Evolutionary conservation across 2,113 vertebrate genomes (phyloP), one percentile per base, ranked within the genome.

Genomic region (Montifringilla adamsi): DNA sequence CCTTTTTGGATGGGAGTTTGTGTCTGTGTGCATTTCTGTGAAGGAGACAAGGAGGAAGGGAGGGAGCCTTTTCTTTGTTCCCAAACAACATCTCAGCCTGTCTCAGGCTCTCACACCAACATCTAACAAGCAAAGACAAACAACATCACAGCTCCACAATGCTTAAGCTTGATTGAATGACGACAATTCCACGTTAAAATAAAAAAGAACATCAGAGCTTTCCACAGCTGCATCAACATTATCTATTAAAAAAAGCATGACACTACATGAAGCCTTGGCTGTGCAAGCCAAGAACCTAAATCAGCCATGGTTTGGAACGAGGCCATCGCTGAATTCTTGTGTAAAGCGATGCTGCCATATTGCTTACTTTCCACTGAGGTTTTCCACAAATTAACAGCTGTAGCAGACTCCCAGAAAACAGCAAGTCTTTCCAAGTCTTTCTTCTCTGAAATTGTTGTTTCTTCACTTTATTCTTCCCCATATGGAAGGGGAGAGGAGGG

Each of bases 381-480:
- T 97, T 97, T 95, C 97, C 96, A 96, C 96, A 94, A 97, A 97
- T 95, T 92, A 98, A 96, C 97, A 98, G 97, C 96, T 98, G 97
- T 97, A 98, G 93, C 82, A 96, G 92, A 89, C 94, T 96, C 95
- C 70, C 91, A 96, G 97, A 97, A 98, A 97, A 95, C 72, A 73
- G 53, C 19, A 92, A 64, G 70, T 41, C 68, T 78, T 85, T 95
- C 97, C 97, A 97, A 97, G 96, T 46, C 98, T 97, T 98, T 97
- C 97, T 97, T 97, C 97, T 97, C 95, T 94, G 75, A 94, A 94
- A 96, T 80, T 62, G 93, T 86, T 93, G 80, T 93, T 96, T 86
- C 59, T 92, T 94, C 94, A 95, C 90, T 96, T 93, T 79, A 70
- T 75, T 93, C 82, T 91, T 94, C 83, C 95, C 90, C 96, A 96